Base-by-base conservation (phyloP, 2,888 invertebrate species). In the Noctua comes region DNA sequence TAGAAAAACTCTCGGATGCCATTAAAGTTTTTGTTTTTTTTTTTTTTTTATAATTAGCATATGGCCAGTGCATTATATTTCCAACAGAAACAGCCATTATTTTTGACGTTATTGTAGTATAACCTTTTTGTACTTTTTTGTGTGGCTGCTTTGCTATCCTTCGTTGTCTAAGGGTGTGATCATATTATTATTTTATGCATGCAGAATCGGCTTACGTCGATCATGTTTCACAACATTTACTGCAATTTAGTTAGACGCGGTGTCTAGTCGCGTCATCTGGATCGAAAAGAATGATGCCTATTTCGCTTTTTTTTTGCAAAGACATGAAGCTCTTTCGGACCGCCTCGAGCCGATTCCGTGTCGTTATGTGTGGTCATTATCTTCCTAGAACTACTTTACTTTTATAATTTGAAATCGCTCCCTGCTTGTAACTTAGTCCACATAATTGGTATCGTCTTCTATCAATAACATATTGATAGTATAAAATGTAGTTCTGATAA, bases 401-500 rank as follows among this genome's bases (percentile, higher is more conserved):
- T 24, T 8, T 40, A 1, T 62, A 0, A 4, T 51, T n/a, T 31
- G 13, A 43, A 8, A 31, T 21, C 66, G 54, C 62, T 66, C 0
- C 40, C 10, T 13, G 16, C 48, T 64, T 16, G 11, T 72, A 13
- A 43, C 75, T 78, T 77, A 40, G 11, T 51, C 79, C 77, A 71
- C 36, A 68, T 77, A 89, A 82, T 88, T 83, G 68, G 77, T 89
- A 88, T 85, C 86, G 46, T 82, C 72, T 80, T 78, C 87, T 80
- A 90, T 90, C 90, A 90, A 89, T 90, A 88, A 88, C 79, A 82
- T 79, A 79, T 66, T 71, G 84, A 84, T 88, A 88, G 78, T 74
- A 79, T 88, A 88, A 88, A 90, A 87, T 88, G 86, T 73, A 86
- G 76, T 74, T 70, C 77, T 83, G 88, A 90, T 90, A 88, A 88